These are phyloP conservation scores for Drosophila rhopaloa DNA, from an alignment of 1,140 invertebrate species.

Conservation along the genomic window DNA sequence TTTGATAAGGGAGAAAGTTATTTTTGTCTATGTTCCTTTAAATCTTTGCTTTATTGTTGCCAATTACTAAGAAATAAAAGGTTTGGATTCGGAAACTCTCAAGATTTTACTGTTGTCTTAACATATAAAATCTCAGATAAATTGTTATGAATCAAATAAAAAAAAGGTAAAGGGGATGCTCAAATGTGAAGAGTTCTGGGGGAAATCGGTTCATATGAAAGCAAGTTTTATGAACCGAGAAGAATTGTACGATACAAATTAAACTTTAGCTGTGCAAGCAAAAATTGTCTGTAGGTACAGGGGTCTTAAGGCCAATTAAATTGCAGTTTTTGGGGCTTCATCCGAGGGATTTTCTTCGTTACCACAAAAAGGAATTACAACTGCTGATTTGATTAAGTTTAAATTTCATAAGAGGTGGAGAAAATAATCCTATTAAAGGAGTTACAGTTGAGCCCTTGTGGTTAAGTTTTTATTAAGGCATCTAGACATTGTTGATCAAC, in stretches of 20 bases:
- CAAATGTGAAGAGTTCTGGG: slow-evolving; percentile 1
- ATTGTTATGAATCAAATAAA: neutral
- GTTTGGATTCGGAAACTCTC: neutral
- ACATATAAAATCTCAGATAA: neutral
- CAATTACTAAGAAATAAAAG: slow-evolving; percentile 2
- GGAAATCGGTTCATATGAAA: slow-evolving; percentile 1
- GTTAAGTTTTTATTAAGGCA: neutral
- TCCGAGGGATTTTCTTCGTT: neutral
- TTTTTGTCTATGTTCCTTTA: neutral
- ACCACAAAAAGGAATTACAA: neutral
- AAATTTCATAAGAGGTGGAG: neutral
- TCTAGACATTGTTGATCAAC: neutral
- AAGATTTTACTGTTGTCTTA: neutral
- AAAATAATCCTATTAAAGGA: neutral
- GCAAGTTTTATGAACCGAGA: slow-evolving; percentile 31
- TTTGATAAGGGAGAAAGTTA: slow-evolving; percentile 16
- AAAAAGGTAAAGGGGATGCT: neutral
- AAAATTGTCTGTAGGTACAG: neutral
- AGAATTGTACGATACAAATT: slow-evolving; percentile 36
- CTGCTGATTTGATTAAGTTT: neutral
- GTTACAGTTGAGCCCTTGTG: neutral
- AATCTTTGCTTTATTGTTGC: neutral
- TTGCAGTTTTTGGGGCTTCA: slow-evolving; percentile 8
- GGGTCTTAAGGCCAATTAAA: slow-evolving; percentile 18
- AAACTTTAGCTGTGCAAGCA: slow-evolving; percentile 37